Conservation (phyloP, 1,140 invertebrate genomes). For the Papilio polyxenes region DNA sequence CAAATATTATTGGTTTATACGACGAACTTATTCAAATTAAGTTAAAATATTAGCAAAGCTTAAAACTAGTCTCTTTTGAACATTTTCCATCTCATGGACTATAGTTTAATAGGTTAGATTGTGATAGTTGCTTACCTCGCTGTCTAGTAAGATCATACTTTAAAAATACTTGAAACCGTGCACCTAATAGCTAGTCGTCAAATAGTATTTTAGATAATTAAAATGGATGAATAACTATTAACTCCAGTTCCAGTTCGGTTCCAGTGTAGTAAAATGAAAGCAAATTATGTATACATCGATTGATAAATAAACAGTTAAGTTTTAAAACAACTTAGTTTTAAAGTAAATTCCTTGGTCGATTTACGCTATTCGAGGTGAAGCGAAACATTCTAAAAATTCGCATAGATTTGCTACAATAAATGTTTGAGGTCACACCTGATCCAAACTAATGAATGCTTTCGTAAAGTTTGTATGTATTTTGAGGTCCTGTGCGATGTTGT, state of each 20-base stretch:
- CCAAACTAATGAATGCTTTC: constrained; percentile 14
- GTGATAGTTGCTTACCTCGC: constrained; percentile 19
- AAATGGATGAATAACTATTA: background rate
- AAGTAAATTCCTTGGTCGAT: constrained; percentile 17
- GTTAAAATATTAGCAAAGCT: background rate
- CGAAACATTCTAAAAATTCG: constrained; percentile 10
- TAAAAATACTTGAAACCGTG: background rate
- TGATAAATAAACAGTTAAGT: background rate
- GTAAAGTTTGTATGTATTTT: constrained; percentile 19
- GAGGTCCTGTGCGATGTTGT: constrained; percentile 14
- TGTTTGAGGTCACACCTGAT: constrained; percentile 18
- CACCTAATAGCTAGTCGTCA: background rate
- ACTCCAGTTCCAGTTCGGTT: too few relatives aligned
- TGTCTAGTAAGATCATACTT: background rate
- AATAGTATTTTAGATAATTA: background rate
- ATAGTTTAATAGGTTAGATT: background rate
- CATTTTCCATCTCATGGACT: background rate
- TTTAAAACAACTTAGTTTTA: background rate
- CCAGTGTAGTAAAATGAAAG: background rate
- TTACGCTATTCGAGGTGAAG: background rate
- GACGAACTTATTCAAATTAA: background rate
- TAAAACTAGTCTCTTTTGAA: background rate
- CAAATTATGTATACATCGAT: background rate
- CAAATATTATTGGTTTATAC: too few relatives aligned
- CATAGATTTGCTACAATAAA: constrained; percentile 19